These are phyloP conservation scores for Apodemus sylvaticus DNA, from an alignment of 2,113 vertebrate genomes.

Conservation along the genomic window DNA sequence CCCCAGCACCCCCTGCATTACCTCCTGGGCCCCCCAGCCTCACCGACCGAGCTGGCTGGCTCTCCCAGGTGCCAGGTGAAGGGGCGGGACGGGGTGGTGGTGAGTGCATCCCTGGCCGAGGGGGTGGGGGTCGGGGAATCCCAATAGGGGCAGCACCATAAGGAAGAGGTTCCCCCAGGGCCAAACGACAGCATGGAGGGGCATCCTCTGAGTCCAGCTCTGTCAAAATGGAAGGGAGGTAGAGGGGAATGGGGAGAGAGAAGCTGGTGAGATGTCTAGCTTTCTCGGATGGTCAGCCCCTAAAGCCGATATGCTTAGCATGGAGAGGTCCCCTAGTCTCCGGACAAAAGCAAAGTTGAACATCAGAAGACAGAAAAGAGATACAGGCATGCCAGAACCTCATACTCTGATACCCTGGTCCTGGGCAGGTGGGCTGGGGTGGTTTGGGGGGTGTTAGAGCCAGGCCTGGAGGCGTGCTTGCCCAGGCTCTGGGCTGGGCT, in stretches of 20 bases:
- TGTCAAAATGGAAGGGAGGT: slow-evolving; percentile 56
- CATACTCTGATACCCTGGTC: not conserved
- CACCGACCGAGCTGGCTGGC: slow-evolving; percentile 92
- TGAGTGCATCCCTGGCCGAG: slow-evolving; percentile 94
- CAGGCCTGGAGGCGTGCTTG: slow-evolving; percentile 60
- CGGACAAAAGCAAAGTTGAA: slow-evolving; percentile 51
- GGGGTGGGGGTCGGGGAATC: slow-evolving; percentile 85
- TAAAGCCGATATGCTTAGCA: not conserved
- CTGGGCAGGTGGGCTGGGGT: not conserved
- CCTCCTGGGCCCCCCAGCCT: slow-evolving; percentile 85
- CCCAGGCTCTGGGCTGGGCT: slow-evolving; percentile 53
- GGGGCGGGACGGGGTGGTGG: slow-evolving; percentile 91
- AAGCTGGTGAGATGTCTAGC: slow-evolving; percentile 49
- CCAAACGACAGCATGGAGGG: slow-evolving; percentile 77
- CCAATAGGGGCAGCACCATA: slow-evolving; percentile 79
- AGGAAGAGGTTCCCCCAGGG: slow-evolving; percentile 79
- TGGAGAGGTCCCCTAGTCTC: slow-evolving; percentile 40
- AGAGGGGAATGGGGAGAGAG: slow-evolving; percentile 29
- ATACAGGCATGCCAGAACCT: not conserved
- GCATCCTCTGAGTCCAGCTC: slow-evolving; percentile 82
- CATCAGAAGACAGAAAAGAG: not conserved
- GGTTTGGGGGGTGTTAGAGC: not conserved
- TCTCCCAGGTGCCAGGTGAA: slow-evolving; percentile 92
- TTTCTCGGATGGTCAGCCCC: not conserved
- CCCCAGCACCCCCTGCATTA: slow-evolving; percentile 81